A percentile compares a stretch with the other conserved stretches of the same genome.
Conservation (phyloP, 2,113 vertebrate species). For the Anser brachyrhynchus region DNA sequence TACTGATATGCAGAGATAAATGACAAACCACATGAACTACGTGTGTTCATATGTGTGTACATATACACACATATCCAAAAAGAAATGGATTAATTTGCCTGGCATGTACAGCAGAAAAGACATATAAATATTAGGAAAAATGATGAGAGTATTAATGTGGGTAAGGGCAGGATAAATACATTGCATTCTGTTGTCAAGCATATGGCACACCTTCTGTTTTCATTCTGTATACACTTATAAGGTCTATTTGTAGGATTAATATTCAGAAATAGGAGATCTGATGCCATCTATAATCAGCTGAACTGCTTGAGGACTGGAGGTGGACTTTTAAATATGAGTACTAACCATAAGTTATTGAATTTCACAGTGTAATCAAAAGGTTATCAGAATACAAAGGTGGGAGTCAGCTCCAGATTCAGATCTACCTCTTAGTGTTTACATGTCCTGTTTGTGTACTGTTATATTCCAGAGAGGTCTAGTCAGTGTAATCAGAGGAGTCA, state of each 20-base stretch:
- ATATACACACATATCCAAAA: neutral
- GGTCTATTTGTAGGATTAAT: neutral
- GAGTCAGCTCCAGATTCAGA: neutral
- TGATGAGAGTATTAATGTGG: neutral
- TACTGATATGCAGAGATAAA: neutral
- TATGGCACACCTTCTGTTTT: constrained; percentile 2
- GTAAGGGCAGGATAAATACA: neutral
- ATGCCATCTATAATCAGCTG: neutral
- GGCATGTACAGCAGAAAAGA: neutral
- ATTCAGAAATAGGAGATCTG: neutral
- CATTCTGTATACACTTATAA: neutral
- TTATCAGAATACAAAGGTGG: neutral
- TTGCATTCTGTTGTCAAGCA: neutral
- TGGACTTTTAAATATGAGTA: neutral
- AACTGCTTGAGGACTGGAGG: neutral
- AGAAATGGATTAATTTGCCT: neutral
- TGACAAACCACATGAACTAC: neutral
- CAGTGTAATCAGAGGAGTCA: neutral
- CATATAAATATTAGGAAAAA: neutral
- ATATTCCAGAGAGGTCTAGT: neutral
- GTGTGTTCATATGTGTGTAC: neutral
- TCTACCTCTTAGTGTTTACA: neutral
- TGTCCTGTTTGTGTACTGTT: neutral
- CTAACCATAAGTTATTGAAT: neutral
- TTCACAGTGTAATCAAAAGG: neutral